Evolutionary conservation across 1,140 invertebrate genomes (phyloP).

Genomic region (Neelides sp.): DNA sequence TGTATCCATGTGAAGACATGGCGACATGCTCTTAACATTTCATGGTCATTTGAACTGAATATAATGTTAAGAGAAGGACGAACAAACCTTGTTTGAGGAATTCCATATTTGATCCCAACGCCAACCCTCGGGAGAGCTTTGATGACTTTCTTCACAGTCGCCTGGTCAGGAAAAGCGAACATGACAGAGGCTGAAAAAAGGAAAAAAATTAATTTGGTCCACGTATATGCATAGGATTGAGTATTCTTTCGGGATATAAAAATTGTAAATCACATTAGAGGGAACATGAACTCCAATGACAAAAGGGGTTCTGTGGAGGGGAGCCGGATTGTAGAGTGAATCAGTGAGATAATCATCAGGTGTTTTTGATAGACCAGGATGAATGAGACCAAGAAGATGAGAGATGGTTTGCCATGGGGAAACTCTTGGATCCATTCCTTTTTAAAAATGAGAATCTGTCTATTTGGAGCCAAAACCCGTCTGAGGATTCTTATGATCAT

Average conservation of each 20-base stretch:
- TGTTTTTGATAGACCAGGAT: conserved; percentile 8
- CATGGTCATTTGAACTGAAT: too few species aligned
- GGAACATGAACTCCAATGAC: not conserved
- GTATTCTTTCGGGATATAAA: too few species aligned
- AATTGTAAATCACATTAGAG: conserved; percentile 2
- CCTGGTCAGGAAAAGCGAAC: conserved; percentile 93
- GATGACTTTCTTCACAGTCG: conserved; percentile 95
- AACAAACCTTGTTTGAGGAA: conserved; percentile 82
- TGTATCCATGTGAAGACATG: too few species aligned
- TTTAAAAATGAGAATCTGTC: too few species aligned
- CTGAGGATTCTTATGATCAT: too few species aligned
- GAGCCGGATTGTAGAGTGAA: conserved; percentile 5
- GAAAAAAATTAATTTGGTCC: conserved; percentile 16
- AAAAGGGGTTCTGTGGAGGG: not conserved
- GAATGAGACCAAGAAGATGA: not conserved
- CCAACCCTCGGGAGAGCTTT: conserved; percentile 93
- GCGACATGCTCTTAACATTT: too few species aligned
- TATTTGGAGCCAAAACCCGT: too few species aligned
- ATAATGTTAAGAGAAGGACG: too few species aligned
- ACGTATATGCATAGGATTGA: too few species aligned
- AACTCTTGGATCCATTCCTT: conserved; percentile 7
- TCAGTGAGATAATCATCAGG: conserved; percentile 27
- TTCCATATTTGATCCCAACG: conserved; percentile 98
- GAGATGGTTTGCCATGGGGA: not conserved
- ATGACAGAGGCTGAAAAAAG: conserved; percentile 80